Base-by-base conservation (phyloP, 2,797 vertebrate species). In the Argyrosomus regius region DNA sequence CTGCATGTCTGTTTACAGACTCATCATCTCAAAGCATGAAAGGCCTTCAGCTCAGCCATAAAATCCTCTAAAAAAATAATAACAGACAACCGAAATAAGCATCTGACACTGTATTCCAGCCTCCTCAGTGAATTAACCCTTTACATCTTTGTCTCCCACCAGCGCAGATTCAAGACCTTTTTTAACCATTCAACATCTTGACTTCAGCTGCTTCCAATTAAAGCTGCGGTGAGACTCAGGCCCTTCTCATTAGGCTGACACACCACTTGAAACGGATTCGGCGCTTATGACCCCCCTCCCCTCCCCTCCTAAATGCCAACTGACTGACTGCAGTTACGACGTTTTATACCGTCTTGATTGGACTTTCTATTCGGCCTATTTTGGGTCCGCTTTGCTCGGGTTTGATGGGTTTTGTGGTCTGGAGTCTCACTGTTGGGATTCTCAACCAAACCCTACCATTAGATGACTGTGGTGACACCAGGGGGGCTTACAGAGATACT, bases 151-250 rank as follows among this genome's bases (percentile, higher is more conserved):
- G 26, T 57, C 56, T 56, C 43, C 13, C 24, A 35, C 57, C 70
- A 68, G 61, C 43, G 81, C 35, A 62, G 54, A 79, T 18, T 79
- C 77, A 74, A 80, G 56, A 73, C 61, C 45, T 53, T 84, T 9
- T 84, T 80, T 43, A 79, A 67, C 66, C 71, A 28, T 72, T 79
- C 54, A 71, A 72, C 79, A 79, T 88, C 77, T 84, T 73, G 66
- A 79, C 62, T 81, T 83, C 81, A 86, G 88, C 89, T 91, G 92
- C 71, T 82, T 91, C 57, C 77, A 83, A 81, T 92, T 90, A 90
- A 69, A 88, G 69, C 58, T 65, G 78, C 18, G 86, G 85, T 61
- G 79, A 85, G 81, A 85, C 80, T 91, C 88, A 75, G 88, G 67
- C 81, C 78, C 78, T 91, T 88, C 87, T 90, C 85, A 89, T 93